Base-by-base conservation (phyloP, 2,888 invertebrate genomes). In the Diabrotica balteata region DNA sequence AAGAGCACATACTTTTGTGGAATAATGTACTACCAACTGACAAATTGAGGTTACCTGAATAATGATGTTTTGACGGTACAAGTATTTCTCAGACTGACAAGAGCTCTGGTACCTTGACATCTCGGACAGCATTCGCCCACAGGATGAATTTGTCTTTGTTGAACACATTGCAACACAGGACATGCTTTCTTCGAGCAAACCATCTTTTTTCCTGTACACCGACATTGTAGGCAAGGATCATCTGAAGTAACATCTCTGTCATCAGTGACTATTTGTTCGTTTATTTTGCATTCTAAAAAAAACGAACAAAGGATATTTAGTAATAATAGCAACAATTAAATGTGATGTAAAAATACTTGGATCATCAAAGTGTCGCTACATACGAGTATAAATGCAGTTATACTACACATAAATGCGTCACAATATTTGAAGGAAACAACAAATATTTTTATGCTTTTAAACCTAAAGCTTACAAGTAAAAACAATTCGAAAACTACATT, bases 171-270 rank as follows among this genome's bases (percentile, higher is more conserved):
- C 47, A 97, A 86, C 7, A 96, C 95, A 0, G 96, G 95, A 78
- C 97, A 97, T 0, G 95, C 94, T 69, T 90, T 90, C 80, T 95
- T 95, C 52, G 90, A 87, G 81, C 96, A 96, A 11, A 90, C 90
- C 75, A 96, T 84, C 63, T 88, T 87, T 8, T 85, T 86, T 75
- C 87, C 87, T 74, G 89, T 87, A 82, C 95, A 96, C 53, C 91
- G 90, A 79, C 95, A 96, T 64, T 93, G 93, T 70, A 95, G 85
- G 79, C 95, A 96, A 4, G 95, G 94, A 84, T 95, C 95, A 80
- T 94, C 94, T 52, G 91, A 90, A 53, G 91, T 90, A 53, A 94
- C 94, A 68, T 88, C 87, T 63, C 89, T 86, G 32, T 93, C 94
- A 76, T 93, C 92, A 73, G 90, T 88, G 44, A 94, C 93, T 51